phyloP scores from a whole-genome alignment of 2,113 vertebrate species.

The Varanus komodoensis region DNA sequence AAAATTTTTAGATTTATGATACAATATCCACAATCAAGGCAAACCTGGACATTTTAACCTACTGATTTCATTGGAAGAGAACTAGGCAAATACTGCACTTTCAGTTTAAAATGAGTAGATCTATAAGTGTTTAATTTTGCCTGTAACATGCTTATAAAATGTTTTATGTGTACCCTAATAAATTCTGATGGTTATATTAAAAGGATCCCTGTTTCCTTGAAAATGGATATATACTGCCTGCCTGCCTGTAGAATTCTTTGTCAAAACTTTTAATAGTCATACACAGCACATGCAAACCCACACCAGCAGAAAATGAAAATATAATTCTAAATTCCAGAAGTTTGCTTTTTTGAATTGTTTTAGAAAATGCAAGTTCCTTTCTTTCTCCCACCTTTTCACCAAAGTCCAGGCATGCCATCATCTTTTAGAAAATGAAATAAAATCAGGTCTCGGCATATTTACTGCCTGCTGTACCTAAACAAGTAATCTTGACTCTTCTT shows the following conservation, averaged over 20 bases:
- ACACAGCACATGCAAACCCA: not conserved
- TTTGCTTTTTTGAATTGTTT: not conserved
- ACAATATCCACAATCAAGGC: not conserved
- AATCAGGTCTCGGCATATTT: slow-evolving; percentile 3
- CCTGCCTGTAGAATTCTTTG: no score
- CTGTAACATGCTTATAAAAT: not conserved
- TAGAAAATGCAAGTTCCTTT: not conserved
- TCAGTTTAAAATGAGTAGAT: not conserved
- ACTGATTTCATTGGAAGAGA: not conserved
- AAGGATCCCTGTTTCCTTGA: not conserved
- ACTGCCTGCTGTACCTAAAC: slow-evolving; percentile 25
- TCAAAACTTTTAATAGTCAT: not conserved
- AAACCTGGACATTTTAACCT: not conserved
- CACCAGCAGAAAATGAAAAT: not conserved
- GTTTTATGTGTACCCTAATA: no score
- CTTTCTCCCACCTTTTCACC: no score
- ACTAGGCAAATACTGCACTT: not conserved
- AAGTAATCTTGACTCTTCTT: slow-evolving; percentile 7
- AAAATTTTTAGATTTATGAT: not conserved
- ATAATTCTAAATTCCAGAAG: not conserved
- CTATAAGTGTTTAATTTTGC: not conserved
- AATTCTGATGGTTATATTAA: not conserved
- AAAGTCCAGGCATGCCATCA: not conserved
- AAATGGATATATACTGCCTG: not conserved
- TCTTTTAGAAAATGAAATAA: not conserved